phyloP scores from a whole-genome alignment of 2,113 vertebrate genomes.

The Miniopterus natalensis region DNA sequence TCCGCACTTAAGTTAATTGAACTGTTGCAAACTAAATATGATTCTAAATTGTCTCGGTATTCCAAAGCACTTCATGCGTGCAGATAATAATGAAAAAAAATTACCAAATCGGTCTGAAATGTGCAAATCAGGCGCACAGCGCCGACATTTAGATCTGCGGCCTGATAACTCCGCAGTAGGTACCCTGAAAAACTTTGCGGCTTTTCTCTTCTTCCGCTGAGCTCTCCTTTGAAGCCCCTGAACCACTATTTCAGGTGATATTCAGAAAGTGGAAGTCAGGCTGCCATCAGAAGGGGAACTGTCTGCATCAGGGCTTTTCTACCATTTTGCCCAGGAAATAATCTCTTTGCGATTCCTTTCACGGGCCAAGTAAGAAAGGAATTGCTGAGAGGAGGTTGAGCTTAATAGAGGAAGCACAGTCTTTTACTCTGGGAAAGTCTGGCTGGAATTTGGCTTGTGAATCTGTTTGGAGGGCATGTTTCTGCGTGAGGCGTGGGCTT shows the following conservation, averaged over 20 bases:
- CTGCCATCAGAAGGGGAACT: slow-evolving; percentile 84
- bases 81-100: slow-evolving; percentile 86
- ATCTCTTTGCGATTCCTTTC: slow-evolving; percentile 85
- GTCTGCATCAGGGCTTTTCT: slow-evolving; percentile 84
- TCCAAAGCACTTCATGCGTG: slow-evolving; percentile 86
- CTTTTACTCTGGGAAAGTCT: not conserved
- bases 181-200: slow-evolving; percentile 81
- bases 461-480: not conserved
- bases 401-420: slow-evolving; percentile 11
- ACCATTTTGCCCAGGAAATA: slow-evolving; percentile 87
- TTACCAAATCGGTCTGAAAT: slow-evolving; percentile 86
- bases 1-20: slow-evolving; percentile 90
- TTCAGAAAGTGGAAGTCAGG: slow-evolving; percentile 84
- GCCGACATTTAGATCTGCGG: slow-evolving; percentile 89
- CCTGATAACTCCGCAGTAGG: slow-evolving; percentile 84
- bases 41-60: slow-evolving; percentile 89
- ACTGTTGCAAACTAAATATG: slow-evolving; percentile 90
- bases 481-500: not conserved
- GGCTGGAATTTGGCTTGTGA: not conserved
- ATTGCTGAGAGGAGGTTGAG: slow-evolving; percentile 80
- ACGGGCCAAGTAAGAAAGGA: slow-evolving; percentile 79
- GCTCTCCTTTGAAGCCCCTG: slow-evolving; percentile 84
- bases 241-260: slow-evolving; percentile 85
- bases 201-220: slow-evolving; percentile 65
- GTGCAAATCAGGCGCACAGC: slow-evolving; percentile 85